Evolutionary conservation across 2,888 invertebrate genomes (phyloP).

Genomic region (Melangyna quadrimaculata): DNA sequence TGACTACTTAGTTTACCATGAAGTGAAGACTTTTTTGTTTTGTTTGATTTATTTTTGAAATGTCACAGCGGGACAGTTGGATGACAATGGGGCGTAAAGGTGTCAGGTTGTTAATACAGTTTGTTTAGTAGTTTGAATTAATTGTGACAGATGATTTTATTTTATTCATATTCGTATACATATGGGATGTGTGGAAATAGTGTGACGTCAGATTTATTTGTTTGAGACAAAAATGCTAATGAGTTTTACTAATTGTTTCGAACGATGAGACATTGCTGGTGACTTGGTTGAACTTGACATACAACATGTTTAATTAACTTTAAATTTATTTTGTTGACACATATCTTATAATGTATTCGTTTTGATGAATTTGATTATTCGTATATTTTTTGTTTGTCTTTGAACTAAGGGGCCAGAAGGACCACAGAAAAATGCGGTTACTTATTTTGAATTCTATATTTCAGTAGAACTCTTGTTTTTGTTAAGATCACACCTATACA

Average conservation of each 20-base stretch:
- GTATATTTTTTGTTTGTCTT: not conserved
- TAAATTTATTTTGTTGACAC: slow-evolving; percentile 10
- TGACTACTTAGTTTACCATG: slow-evolving; percentile 5
- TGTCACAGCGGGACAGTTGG: slow-evolving; percentile 24
- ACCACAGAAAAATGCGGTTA: not conserved
- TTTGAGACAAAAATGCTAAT: slow-evolving; percentile 27
- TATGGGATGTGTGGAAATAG: slow-evolving; percentile 4
- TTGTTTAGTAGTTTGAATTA: slow-evolving; percentile 17
- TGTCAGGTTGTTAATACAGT: slow-evolving; percentile 25
- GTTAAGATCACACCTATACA: no score
- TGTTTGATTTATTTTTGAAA: slow-evolving; percentile 42
- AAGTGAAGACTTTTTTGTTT: slow-evolving; percentile 3
- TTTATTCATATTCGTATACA: not conserved
- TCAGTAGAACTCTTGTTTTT: no score
- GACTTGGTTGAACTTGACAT: slow-evolving; percentile 23
- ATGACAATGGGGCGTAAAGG: slow-evolving; percentile 34
- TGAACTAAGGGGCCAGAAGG: not conserved
- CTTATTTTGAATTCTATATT: not conserved
- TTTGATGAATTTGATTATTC: not conserved
- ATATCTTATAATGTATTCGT: not conserved
- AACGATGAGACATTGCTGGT: not conserved
- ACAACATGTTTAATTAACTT: slow-evolving; percentile 1
- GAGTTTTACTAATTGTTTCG: slow-evolving; percentile 23
- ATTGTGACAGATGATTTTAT: slow-evolving; percentile 16
- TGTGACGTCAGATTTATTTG: slow-evolving; percentile 34